Base-by-base conservation (phyloP, 2,888 invertebrate genomes). In the Rhogogaster chlorosoma region DNA sequence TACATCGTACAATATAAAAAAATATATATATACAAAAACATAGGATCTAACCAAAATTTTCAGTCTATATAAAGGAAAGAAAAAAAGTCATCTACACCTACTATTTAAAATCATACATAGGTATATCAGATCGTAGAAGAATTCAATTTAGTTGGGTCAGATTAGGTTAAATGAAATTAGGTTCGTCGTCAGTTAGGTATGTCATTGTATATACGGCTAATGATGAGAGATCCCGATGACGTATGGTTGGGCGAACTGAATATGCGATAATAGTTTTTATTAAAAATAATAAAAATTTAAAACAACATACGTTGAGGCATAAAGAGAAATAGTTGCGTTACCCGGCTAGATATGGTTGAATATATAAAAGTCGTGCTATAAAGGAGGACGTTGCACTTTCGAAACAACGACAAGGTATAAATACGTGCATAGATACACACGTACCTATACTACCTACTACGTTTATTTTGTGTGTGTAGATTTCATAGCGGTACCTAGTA, bases 131-230 rank as follows among this genome's bases (percentile, higher is more conserved):
- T 26, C 29, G 71, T 42, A 38, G 71, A 42, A 29, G 5, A 45
- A 42, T 38, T 71, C 71, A 73, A 73, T 73, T 73, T 73, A 73
- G n/a, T 73, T 73, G 42, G 71, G 71, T 73, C 71, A 73, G 71
- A 73, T 73, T 42, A 73, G 71, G 71, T 73, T 73, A 73, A 73
- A 73, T 73, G 71, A 73, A 73, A 73, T 73, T 73, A 73, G 71
- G 71, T 12, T 53, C 22, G 36, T 45, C 15, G 45, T 15, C 45
- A 42, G 71, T 42, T 73, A 73, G 71, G 42, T 73, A 32, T 32
- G 9, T 26, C 64, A 15, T 2, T 26, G 22, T 26, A 70, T 4
- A 12, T 22, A 70, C 29, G 15, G 29, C 29, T 22, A 26, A 4
- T 12, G 49, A 5, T 4, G 18, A 45, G 49, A 49, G 4, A 18